phyloP scores from a whole-genome alignment of 2,888 invertebrate species.

The Scotopteryx bipunctaria region DNA sequence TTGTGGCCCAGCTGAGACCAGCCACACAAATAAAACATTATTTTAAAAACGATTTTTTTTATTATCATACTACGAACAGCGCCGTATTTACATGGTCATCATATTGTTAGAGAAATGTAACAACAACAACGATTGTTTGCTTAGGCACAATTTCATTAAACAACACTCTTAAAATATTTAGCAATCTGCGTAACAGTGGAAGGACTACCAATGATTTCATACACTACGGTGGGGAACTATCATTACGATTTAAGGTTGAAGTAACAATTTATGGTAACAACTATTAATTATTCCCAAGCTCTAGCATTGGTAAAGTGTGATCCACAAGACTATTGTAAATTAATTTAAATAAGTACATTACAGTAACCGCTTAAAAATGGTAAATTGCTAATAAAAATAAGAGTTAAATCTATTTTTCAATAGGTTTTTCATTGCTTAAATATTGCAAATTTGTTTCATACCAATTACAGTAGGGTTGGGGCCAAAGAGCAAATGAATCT shows the following conservation, averaged over 20 bases:
- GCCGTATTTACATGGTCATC: slow-evolving; percentile 81
- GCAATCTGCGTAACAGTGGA: slow-evolving; percentile 43
- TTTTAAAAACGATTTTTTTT: slow-evolving; percentile 77
- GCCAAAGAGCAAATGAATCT: slow-evolving; percentile 16
- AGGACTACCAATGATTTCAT: slow-evolving; percentile 33
- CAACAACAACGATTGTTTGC: slow-evolving; percentile 74
- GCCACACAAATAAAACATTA: too few species aligned
- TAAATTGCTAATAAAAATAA: slow-evolving; percentile 17
- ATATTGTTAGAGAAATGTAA: slow-evolving; percentile 84
- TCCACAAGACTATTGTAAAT: slow-evolving; percentile 9
- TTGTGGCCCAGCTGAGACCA: too few species aligned
- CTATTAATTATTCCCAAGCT: slow-evolving; percentile 5
- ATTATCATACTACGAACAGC: slow-evolving; percentile 82
- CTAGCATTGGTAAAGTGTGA: slow-evolving; percentile 18
- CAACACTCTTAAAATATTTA: slow-evolving; percentile 61
- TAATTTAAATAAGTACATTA: slow-evolving; percentile 27
- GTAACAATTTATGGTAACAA: slow-evolving; percentile 25
- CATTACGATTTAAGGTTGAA: background rate
- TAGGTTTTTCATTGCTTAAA: slow-evolving; percentile 12
- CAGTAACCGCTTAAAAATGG: slow-evolving; percentile 17
- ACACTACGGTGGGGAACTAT: slow-evolving; percentile 16
- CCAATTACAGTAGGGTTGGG: slow-evolving; percentile 13
- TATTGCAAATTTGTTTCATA: slow-evolving; percentile 15
- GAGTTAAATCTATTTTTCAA: slow-evolving; percentile 1
- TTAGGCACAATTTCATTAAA: slow-evolving; percentile 77